These are phyloP conservation scores for Gari tellinella DNA, from an alignment of 2,888 invertebrate species.

Conservation along the genomic window DNA sequence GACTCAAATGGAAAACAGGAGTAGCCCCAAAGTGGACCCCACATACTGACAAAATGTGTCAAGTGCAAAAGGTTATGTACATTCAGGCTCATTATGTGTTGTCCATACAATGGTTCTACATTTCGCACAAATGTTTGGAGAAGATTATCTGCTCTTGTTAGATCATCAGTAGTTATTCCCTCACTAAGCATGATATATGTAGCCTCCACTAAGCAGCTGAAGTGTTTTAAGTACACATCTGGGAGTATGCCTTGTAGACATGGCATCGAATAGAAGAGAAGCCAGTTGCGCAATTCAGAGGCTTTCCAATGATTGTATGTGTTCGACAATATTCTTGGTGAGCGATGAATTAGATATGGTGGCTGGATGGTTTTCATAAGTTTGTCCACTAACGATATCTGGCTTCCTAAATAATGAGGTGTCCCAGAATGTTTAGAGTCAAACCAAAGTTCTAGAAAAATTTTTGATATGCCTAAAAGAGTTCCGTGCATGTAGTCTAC, in stretches of 20 bases:
- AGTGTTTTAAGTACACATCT: slow-evolving; percentile 20
- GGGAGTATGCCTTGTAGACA: slow-evolving; percentile 25
- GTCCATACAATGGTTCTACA: slow-evolving; percentile 8
- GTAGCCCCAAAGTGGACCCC: slow-evolving; percentile 35
- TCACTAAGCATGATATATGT: slow-evolving; percentile 29
- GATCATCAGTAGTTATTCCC: slow-evolving; percentile 8
- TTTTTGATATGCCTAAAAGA: slow-evolving; percentile 18
- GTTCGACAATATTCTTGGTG: slow-evolving; percentile 23
- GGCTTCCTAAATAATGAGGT: slow-evolving; percentile 20
- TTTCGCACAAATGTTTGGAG: not conserved
- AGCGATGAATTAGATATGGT: slow-evolving; percentile 21
- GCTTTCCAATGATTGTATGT: slow-evolving; percentile 28
- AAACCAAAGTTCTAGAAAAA: slow-evolving; percentile 14
- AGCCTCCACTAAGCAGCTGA: slow-evolving; percentile 25
- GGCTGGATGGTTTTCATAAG: slow-evolving; percentile 25
- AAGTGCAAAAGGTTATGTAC: slow-evolving; percentile 28
- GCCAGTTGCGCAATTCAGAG: slow-evolving; percentile 41
- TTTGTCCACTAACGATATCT: slow-evolving; percentile 5
- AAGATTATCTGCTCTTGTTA: not conserved
- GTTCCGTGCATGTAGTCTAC: slow-evolving; percentile 29
- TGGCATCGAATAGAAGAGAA: slow-evolving; percentile 24
- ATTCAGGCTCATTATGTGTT: slow-evolving; percentile 4
- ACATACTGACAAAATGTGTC: slow-evolving; percentile 6
- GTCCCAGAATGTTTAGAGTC: slow-evolving; percentile 3
- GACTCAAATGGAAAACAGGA: slow-evolving; percentile 37